A percentile compares a stretch with the other conserved stretches of the same genome.
Evolutionary conservation across 2,888 invertebrate species (phyloP).

Genomic region (Pediacus dermestoides): DNA sequence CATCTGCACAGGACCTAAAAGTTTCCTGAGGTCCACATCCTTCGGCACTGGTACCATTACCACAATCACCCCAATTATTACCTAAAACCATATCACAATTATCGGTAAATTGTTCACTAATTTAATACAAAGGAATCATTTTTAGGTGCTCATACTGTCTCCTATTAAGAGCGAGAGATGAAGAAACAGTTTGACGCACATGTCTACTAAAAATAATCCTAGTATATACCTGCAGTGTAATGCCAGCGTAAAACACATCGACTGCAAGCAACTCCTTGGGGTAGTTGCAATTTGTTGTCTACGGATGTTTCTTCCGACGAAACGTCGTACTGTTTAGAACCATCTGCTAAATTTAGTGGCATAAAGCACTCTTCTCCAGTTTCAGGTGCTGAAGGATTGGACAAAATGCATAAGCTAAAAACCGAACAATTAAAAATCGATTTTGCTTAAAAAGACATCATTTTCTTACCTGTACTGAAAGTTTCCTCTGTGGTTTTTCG

Average conservation of each 20-base stretch:
- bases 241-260: constrained; percentile 52
- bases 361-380: constrained; percentile 53
- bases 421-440: too few species aligned
- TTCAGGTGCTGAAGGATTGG: constrained; percentile 45
- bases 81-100: constrained; percentile 23
- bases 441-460: too few species aligned
- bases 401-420: constrained; percentile 53
- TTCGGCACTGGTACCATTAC: constrained; percentile 8
- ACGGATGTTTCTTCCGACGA: constrained; percentile 27
- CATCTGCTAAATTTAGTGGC: constrained; percentile 31
- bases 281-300: constrained; percentile 39
- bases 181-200: constrained; percentile 16
- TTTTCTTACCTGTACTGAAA: constrained; percentile 38
- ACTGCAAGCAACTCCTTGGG: constrained; percentile 44
- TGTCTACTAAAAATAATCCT: not conserved
- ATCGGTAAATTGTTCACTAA: too few species aligned
- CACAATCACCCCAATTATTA: constrained; percentile 12
- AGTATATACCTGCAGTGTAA: constrained; percentile 42
- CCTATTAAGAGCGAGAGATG: too few species aligned
- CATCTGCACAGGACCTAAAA: constrained; percentile 11
- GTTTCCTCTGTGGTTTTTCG: constrained; percentile 47
- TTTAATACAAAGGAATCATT: too few species aligned
- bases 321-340: constrained; percentile 35
- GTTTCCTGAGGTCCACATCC: constrained; percentile 13
- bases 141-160: too few species aligned